phyloP scores from a whole-genome alignment of 2,888 invertebrate genomes.

The Euplagia quadripunctaria region DNA sequence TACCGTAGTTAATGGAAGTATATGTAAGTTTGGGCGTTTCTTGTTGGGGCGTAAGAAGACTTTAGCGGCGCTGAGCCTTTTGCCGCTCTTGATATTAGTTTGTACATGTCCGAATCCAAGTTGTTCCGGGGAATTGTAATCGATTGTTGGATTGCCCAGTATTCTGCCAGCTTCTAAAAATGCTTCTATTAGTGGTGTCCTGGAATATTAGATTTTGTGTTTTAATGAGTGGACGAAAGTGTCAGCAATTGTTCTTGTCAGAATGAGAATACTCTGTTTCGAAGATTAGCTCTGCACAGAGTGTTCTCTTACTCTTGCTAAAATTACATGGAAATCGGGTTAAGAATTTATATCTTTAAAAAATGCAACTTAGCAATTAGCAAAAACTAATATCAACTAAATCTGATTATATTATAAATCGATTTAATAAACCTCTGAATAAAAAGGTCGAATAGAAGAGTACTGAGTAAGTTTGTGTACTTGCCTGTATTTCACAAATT shows the following conservation, averaged over 20 bases:
- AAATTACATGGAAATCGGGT: background rate
- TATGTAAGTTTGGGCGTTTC: slow-evolving; percentile 85
- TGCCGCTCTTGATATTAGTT: slow-evolving; percentile 88
- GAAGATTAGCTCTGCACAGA: background rate
- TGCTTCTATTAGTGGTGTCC: slow-evolving; percentile 86
- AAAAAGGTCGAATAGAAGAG: background rate
- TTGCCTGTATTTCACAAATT: slow-evolving; percentile 83
- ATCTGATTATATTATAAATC: background rate
- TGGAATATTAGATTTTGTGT: slow-evolving; percentile 42
- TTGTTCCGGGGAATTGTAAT: slow-evolving; percentile 89
- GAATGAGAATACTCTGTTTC: background rate
- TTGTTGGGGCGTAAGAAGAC: slow-evolving; percentile 87
- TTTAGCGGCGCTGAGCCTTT: slow-evolving; percentile 87
- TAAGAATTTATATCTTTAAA: background rate
- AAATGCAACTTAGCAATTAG: background rate
- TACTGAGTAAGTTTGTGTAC: background rate
- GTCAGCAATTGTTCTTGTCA: background rate
- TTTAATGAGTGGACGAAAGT: background rate
- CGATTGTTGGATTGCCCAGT: slow-evolving; percentile 88
- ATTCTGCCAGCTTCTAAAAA: slow-evolving; percentile 89
- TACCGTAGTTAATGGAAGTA: slow-evolving; percentile 85
- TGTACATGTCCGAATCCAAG: slow-evolving; percentile 89
- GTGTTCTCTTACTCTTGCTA: background rate
- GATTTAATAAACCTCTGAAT: too few species aligned
- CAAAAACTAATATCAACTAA: background rate